Evolutionary conservation across 1,140 invertebrate genomes (phyloP).

Genomic region (Monochamus saltuarius): DNA sequence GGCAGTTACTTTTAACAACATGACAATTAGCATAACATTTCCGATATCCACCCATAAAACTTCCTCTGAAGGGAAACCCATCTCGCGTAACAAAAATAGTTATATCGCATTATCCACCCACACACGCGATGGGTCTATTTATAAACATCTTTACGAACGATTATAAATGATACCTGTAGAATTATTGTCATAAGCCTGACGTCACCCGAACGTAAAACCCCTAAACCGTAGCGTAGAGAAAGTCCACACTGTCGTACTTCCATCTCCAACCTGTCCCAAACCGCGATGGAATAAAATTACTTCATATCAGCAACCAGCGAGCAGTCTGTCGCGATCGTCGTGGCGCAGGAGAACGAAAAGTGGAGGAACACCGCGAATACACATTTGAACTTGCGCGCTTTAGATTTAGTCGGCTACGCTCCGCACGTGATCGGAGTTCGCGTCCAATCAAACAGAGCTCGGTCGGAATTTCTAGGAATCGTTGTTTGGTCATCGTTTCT

Average conservation of each 20-base stretch:
- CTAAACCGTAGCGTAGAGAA: slow-evolving; percentile 12
- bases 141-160: no score
- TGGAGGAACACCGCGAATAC: background rate
- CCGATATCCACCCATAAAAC: no score
- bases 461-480: slow-evolving; percentile 26
- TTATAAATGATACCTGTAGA: no score
- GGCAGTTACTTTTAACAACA: no score
- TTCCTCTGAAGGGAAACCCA: no score
- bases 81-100: no score
- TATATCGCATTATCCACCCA: no score
- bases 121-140: no score
- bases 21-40: no score
- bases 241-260: background rate
- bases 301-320: background rate
- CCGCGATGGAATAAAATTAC: slow-evolving; percentile 7
- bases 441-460: slow-evolving; percentile 25
- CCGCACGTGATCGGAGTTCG: slow-evolving; percentile 17
- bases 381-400: slow-evolving; percentile 23
- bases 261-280: background rate
- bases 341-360: background rate
- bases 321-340: background rate
- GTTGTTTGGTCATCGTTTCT: slow-evolving; percentile 35
- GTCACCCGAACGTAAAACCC: slow-evolving; percentile 21
- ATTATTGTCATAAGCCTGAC: slow-evolving; percentile 3
- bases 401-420: slow-evolving; percentile 9